Conservation (phyloP, 1,140 invertebrate genomes). For the Drosophila gunungcola region DNA sequence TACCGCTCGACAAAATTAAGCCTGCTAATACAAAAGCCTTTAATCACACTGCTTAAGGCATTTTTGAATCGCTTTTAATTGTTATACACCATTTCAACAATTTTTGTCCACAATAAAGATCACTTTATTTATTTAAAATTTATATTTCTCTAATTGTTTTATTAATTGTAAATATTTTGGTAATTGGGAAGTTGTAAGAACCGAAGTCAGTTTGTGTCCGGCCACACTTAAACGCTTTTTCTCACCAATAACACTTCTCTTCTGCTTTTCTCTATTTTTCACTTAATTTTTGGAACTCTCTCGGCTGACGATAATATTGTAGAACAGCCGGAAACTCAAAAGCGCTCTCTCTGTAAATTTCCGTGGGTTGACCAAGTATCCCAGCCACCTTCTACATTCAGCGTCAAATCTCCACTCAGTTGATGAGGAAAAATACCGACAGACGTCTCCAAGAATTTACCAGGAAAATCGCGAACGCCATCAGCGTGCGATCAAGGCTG, state of each 20-base stretch:
- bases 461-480: too few relatives aligned
- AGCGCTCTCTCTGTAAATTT: slow-evolving; percentile 33
- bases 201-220: slow-evolving; percentile 38
- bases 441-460: too few relatives aligned
- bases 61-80: slow-evolving; percentile 24
- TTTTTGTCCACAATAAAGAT: too few relatives aligned
- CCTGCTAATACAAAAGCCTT: not conserved
- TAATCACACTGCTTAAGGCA: slow-evolving; percentile 7
- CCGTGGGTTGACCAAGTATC: not conserved
- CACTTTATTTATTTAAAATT: too few relatives aligned
- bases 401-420: slow-evolving; percentile 13
- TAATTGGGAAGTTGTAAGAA: not conserved
- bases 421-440: slow-evolving; percentile 7
- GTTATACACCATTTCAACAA: slow-evolving; percentile 14
- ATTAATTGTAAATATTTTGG: slow-evolving; percentile 8
- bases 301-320: slow-evolving; percentile 50
- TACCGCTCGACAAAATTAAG: too few relatives aligned
- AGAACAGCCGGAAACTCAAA: slow-evolving; percentile 12
- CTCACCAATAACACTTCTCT: slow-evolving; percentile 28
- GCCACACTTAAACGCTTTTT: slow-evolving; percentile 39
- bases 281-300: slow-evolving; percentile 54
- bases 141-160: not conserved
- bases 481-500: slow-evolving; percentile 37
- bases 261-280: slow-evolving; percentile 40
- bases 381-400: slow-evolving; percentile 9